Base-by-base conservation (phyloP, 2,797 vertebrate genomes). In the Xyrichtys novacula region DNA sequence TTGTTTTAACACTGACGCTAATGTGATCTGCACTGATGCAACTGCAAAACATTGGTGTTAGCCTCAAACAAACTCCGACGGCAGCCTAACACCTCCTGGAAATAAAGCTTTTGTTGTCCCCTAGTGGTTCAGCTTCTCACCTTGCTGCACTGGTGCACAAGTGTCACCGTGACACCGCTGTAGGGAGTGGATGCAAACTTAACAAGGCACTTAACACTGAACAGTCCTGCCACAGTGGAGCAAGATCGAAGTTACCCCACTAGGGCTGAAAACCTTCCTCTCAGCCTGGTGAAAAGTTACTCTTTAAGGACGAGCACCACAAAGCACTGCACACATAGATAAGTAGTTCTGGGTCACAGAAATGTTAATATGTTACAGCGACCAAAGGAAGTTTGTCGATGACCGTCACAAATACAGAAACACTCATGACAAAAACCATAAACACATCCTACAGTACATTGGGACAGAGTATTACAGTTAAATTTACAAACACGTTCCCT, bases 401-500 rank as follows among this genome's bases (percentile, higher is more conserved):
- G 50, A 44, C 23, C 48, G 25, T 73, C 58, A 79, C 47, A 66
- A 34, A 76, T 74, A 83, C 32, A 79, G 65, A 63, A 68, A 63
- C 66, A 16, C 52, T 74, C 29, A 65, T 49, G 43, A 74, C 69
- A 74, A 47, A 67, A 71, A 59, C 9, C 32, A 71, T 44, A 20
- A 73, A 78, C 34, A 74, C 78, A 80, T 64, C 70, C 76, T 84
- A 90, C 89, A 88, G 87, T 89, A 89, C 88, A 85, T 85, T 52
- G 84, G 66, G 69, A 81, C 77, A 81, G 71, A 78, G 66, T 65
- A 74, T 74, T 76, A 84, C 64, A 83, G 38, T 75, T 76, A 77
- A 75, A 88, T 87, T 82, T 88, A 88, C 84, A 91, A 62, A 81
- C 83, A 86, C 78, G 75, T 89, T 92, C 90, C 89, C 89, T 93